Evolutionary conservation across 2,113 vertebrate genomes (phyloP), one percentile per base, ranked within the genome.

Genomic region (Cyanoliseus patagonus): DNA sequence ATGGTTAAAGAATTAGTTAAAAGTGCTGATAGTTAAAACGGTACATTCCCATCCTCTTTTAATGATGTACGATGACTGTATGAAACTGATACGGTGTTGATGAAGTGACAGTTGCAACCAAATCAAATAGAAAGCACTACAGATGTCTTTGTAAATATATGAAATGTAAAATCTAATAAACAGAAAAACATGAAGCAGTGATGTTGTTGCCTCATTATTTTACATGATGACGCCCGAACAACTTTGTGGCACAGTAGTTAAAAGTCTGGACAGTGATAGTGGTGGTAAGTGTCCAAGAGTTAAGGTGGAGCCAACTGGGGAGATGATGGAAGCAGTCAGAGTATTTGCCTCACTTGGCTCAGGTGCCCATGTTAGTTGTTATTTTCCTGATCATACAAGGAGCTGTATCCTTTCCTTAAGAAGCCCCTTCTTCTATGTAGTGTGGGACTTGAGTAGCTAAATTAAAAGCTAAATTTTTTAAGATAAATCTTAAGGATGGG

Each of bases 101-200:
- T 28, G 33, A 39, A 68, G 35, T 61, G 75, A 66, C n/a, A 53
- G 23, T 39, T 93, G 55, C 52, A 81, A 55, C 61, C 80, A 69
- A 72, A 59, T 72, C 31, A 74, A 75, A 41, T 1, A 78, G 79
- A 44, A 61, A 80, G 47, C 62, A 55, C 83, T 67, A 35, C 22
- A 41, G 25, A 1, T 57, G 30, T 83, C 86, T 88, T 49, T 95
- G 92, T 95, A 92, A 89, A 75, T 86, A 59, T 3, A 39, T 35
- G 25, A 74, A 86, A 55, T 92, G 77, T 89, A 46, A 84, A 62
- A 53, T 30, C 28, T 83, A 96, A 97, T 96, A 96, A 95, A 97
- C 7, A 19, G 13, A 62, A 78, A 46, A 64, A 59, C 20, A 20
- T 31, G 0, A 74, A 86, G 44, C 14, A 51, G 39, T 9, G 25